phyloP scores from a whole-genome alignment of 2,888 invertebrate species.

The Caenorhabditis wallacei region DNA sequence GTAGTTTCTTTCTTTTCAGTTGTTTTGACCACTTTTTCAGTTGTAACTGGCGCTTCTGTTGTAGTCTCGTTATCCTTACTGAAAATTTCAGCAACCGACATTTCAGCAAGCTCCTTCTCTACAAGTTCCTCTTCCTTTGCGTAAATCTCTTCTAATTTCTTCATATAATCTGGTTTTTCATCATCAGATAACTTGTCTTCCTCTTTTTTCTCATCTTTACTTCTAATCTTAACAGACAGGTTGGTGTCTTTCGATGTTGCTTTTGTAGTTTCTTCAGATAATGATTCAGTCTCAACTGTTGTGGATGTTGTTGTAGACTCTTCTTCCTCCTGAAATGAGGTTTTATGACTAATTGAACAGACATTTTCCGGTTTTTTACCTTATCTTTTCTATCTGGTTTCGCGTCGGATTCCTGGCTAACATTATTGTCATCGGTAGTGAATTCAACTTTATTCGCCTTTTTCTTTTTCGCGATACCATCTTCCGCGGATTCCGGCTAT shows the following conservation, averaged over 20 bases:
- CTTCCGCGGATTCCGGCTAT: constrained; percentile 56
- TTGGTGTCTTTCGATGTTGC: constrained; percentile 39
- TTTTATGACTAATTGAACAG: background rate
- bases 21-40: background rate
- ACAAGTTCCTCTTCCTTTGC: constrained; percentile 65
- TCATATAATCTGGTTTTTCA: constrained; percentile 63
- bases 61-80: constrained; percentile 17
- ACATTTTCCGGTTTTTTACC: background rate
- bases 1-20: background rate
- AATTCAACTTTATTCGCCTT: constrained; percentile 54
- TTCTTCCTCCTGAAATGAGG: constrained; percentile 13
- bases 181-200: constrained; percentile 51
- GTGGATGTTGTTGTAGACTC: constrained; percentile 19
- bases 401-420: constrained; percentile 44
- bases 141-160: constrained; percentile 68
- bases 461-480: constrained; percentile 48
- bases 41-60: background rate
- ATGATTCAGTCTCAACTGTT: background rate
- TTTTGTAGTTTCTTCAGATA: constrained; percentile 22
- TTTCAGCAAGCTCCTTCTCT: constrained; percentile 52
- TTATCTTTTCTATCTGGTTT: constrained; percentile 39
- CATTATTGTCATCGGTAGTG: constrained; percentile 58
- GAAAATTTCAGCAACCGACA: constrained; percentile 65
- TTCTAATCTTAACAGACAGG: constrained; percentile 56
- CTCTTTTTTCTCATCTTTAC: constrained; percentile 57